A percentile compares a stretch with the other conserved stretches of the same genome.
phyloP scores from a whole-genome alignment of 2,888 invertebrate genomes.

The Phengaris arion region DNA sequence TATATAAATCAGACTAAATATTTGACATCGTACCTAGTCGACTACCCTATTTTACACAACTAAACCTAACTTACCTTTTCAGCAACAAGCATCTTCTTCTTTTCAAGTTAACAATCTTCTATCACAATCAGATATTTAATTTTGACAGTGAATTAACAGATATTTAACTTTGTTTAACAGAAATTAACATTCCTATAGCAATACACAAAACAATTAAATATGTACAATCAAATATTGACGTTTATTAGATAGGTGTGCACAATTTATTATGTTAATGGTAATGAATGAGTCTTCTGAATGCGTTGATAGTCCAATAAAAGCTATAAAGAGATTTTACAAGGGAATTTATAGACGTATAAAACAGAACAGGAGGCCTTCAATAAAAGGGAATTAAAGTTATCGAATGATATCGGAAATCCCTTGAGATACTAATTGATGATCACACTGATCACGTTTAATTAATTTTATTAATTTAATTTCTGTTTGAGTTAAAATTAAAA shows the following conservation, averaged over 20 bases:
- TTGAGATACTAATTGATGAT: constrained; percentile 1
- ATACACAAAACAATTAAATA: no score
- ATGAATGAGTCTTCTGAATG: constrained; percentile 14
- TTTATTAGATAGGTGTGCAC: background rate
- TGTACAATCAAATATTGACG: background rate
- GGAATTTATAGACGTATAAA: constrained; percentile 20
- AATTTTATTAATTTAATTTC: background rate
- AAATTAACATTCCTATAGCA: no score
- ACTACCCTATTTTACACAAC: no score
- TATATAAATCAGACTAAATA: no score
- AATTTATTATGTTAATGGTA: constrained; percentile 6
- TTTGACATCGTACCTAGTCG: no score
- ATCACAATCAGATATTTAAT: no score
- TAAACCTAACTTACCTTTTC: no score
- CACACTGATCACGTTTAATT: background rate
- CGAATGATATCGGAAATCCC: constrained; percentile 27
- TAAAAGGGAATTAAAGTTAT: constrained; percentile 22
- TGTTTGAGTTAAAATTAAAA: background rate
- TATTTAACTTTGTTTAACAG: no score
- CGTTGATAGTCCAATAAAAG: constrained; percentile 27
- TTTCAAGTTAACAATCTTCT: no score
- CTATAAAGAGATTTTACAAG: constrained; percentile 22
- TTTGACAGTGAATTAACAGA: no score
- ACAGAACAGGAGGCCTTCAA: constrained; percentile 15
- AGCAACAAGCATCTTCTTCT: no score